phyloP scores from a whole-genome alignment of 1,140 invertebrate genomes.

The Eueides isabella region DNA sequence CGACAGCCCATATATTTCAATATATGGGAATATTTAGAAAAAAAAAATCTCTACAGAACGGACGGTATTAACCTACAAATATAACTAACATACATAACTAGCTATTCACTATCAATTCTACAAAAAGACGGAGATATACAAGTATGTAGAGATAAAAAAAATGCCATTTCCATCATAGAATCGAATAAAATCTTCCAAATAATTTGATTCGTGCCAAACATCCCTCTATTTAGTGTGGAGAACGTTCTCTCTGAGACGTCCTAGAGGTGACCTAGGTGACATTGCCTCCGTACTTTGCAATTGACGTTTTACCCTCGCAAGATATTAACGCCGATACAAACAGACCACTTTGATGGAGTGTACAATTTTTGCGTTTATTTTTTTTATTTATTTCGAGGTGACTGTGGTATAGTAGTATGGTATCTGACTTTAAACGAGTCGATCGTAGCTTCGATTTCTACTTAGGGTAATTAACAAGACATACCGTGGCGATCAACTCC shows the following conservation, averaged over 20 bases:
- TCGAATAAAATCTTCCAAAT: constrained; percentile 3
- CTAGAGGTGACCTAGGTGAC: constrained; percentile 28
- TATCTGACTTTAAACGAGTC: neutral
- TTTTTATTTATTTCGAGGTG: neutral
- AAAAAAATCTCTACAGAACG: too few species aligned
- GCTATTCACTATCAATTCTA: neutral
- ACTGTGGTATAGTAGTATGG: neutral
- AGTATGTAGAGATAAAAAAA: neutral
- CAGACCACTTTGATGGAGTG: neutral
- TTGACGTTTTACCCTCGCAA: neutral
- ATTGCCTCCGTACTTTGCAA: neutral
- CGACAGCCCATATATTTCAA: too few species aligned
- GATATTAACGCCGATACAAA: neutral
- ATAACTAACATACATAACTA: neutral
- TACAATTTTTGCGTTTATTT: neutral
- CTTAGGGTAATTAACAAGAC: neutral
- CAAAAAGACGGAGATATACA: neutral
- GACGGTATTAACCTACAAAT: too few species aligned
- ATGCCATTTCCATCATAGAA: neutral
- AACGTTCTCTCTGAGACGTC: constrained; percentile 1
- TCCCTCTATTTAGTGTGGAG: neutral
- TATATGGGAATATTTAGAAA: too few species aligned
- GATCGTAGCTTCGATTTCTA: neutral
- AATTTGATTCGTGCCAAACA: neutral
- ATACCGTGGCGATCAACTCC: too few species aligned